phyloP scores from a whole-genome alignment of 2,113 vertebrate species.

The Boulengeromyrus knoepffleri region DNA sequence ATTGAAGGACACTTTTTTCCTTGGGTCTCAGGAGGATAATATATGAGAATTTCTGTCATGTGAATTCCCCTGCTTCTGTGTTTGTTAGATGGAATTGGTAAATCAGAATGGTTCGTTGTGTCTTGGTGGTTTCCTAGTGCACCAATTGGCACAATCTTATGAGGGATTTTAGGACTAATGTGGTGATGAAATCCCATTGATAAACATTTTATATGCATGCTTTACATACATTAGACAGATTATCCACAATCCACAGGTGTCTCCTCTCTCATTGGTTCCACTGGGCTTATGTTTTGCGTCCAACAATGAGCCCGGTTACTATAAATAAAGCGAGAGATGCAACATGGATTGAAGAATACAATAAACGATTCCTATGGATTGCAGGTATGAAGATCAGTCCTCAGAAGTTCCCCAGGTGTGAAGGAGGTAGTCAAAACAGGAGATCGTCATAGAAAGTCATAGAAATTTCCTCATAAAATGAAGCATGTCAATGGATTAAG shows the following conservation, averaged over 20 bases:
- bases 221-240: background rate
- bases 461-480: conserved; percentile 58
- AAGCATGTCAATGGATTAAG: conserved; percentile 65
- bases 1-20: too few relatives aligned
- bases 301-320: background rate
- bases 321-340: background rate
- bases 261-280: background rate
- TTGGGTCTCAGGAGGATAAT: background rate
- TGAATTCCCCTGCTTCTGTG: background rate
- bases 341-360: background rate
- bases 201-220: background rate
- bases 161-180: background rate
- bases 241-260: background rate
- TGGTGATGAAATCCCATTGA: background rate
- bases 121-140: background rate
- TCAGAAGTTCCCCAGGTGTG: background rate
- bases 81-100: background rate
- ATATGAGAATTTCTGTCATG: background rate
- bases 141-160: background rate
- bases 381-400: conserved; percentile 17
- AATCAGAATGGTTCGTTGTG: background rate
- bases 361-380: background rate
- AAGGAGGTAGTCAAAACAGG: conserved; percentile 41
- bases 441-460: conserved; percentile 51
- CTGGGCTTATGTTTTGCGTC: background rate